phyloP scores from a whole-genome alignment of 2,888 invertebrate genomes.

The Tetragonisca angustula region DNA sequence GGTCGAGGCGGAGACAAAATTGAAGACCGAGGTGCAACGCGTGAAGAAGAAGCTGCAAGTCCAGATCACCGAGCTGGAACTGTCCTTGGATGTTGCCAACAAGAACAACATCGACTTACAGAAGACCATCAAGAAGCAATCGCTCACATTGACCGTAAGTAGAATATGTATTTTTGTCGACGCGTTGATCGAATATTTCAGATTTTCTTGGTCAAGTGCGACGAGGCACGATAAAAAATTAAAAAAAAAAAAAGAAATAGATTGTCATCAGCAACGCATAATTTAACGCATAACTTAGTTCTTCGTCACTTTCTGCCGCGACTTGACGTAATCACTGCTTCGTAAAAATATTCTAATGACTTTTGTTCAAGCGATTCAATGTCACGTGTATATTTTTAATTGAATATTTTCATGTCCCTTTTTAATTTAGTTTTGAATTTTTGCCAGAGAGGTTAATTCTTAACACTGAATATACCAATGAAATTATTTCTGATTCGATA shows the following conservation, averaged over 20 bases:
- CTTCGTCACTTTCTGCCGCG: too few relatives aligned
- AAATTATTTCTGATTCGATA: not conserved
- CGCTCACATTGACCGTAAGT: conserved; percentile 92
- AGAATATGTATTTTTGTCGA: not conserved
- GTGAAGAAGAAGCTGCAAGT: conserved; percentile 99
- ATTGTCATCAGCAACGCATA: not conserved
- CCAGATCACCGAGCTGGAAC: conserved; percentile 98
- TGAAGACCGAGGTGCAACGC: conserved; percentile 97
- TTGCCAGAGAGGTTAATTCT: not conserved
- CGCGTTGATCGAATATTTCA: not conserved
- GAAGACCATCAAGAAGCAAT: conserved; percentile 99
- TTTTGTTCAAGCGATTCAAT: not conserved
- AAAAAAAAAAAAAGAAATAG: not conserved
- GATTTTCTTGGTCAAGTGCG: not conserved
- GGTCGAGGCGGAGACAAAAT: conserved; percentile 97
- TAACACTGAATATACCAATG: not conserved
- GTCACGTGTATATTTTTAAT: not conserved
- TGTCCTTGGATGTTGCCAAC: conserved; percentile 98
- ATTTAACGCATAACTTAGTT: too few relatives aligned
- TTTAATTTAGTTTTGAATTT: not conserved
- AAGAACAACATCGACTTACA: conserved; percentile 98
- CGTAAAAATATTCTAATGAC: too few relatives aligned
- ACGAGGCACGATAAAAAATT: not conserved
- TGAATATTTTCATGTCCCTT: not conserved
- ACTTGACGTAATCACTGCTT: too few relatives aligned